A percentile compares a stretch with the other conserved stretches of the same genome.
Evolutionary conservation across 2,888 invertebrate genomes (phyloP).

Genomic region (Ecliptopera silaceata): DNA sequence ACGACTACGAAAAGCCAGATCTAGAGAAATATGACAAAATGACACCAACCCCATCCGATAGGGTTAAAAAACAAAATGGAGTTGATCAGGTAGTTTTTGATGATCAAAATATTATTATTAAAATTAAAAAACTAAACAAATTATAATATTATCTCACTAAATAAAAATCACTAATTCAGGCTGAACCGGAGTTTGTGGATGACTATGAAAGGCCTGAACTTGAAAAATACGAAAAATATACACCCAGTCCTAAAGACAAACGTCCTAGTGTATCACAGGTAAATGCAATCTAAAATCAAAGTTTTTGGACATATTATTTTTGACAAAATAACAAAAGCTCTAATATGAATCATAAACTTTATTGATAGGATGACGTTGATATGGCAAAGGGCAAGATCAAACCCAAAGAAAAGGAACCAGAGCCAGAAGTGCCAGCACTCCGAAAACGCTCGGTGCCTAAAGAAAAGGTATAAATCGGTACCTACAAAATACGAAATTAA

Average conservation of each 20-base stretch:
- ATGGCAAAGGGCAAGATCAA: conserved; percentile 77
- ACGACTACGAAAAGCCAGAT: conserved; percentile 89
- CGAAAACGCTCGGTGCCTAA: conserved; percentile 72
- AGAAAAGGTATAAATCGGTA: conserved; percentile 63
- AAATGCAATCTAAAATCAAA: conserved; percentile 15
- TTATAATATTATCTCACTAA: too few relatives aligned
- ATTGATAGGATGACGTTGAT: conserved; percentile 70
- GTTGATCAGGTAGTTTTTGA: conserved; percentile 63
- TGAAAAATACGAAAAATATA: conserved; percentile 85
- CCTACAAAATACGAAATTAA: not conserved
- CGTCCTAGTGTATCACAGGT: conserved; percentile 71
- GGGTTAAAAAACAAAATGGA: conserved; percentile 73
- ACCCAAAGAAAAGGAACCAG: conserved; percentile 72
- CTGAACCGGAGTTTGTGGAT: conserved; percentile 78
- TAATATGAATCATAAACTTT: conserved; percentile 27
- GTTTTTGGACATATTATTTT: not conserved
- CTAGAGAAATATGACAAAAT: conserved; percentile 87
- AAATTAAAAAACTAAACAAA: too few relatives aligned
- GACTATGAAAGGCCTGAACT: conserved; percentile 89
- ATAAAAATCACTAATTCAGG: conserved; percentile 50
- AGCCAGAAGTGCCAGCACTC: conserved; percentile 69
- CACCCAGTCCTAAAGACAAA: conserved; percentile 72
- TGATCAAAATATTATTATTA: not conserved
- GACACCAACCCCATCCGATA: conserved; percentile 70
- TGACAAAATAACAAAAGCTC: not conserved